Percentiles rank a stretch among this genome's conserved stretches.
These are phyloP conservation scores for Anguilla anguilla DNA, from an alignment of 2,797 vertebrate genomes.

Conservation along the genomic window DNA sequence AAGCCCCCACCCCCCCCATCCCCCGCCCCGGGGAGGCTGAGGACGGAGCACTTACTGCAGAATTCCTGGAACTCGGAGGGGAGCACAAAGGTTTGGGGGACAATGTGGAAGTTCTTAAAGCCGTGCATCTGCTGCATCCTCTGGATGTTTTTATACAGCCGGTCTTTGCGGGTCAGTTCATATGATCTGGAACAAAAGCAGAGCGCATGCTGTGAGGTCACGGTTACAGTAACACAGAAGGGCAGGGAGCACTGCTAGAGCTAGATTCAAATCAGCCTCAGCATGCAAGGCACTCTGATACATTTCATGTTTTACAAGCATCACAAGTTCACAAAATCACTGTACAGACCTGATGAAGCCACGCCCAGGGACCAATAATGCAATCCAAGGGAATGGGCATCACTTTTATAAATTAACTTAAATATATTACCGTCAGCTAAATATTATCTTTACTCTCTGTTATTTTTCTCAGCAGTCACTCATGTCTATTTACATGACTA, in stretches of 20 bases:
- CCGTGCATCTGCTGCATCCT: conserved; percentile 92
- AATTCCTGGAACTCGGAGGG: conserved; percentile 91
- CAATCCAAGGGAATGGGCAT: conserved; percentile 40
- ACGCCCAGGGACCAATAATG: conserved; percentile 54
- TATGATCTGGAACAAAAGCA: conserved; percentile 80
- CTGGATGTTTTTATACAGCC: conserved; percentile 93
- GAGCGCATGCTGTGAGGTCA: background rate
- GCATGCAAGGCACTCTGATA: conserved; percentile 53
- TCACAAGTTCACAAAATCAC: conserved; percentile 61
- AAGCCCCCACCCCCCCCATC: background rate
- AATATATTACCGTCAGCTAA: background rate
- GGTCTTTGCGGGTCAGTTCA: conserved; percentile 95
- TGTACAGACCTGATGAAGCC: conserved; percentile 55
- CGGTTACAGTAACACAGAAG: conserved; percentile 38
- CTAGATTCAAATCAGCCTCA: conserved; percentile 49
- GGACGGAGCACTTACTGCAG: conserved; percentile 82
- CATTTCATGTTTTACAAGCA: conserved; percentile 60
- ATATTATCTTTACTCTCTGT: background rate
- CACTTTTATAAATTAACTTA: background rate
- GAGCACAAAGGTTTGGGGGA: conserved; percentile 92
- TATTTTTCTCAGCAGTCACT: background rate
- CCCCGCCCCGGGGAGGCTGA: background rate
- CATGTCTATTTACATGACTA: background rate
- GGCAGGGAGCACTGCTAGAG: conserved; percentile 49
- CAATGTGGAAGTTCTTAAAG: conserved; percentile 90